phyloP scores from a whole-genome alignment of 2,797 vertebrate genomes.

The Natrix natrix region DNA sequence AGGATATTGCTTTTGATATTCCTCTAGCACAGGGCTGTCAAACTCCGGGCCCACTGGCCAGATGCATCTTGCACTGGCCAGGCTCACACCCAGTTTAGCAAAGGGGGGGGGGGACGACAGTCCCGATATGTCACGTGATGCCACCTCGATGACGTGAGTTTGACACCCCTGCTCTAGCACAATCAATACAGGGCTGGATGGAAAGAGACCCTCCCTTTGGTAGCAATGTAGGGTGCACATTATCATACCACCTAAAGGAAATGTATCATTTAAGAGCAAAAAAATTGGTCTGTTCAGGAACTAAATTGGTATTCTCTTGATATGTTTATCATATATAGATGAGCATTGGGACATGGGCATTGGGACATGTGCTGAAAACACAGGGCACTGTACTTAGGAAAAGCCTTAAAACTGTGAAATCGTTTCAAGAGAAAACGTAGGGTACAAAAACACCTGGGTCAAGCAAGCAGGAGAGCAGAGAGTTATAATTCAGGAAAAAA shows the following conservation, averaged over 20 bases:
- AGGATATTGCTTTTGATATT: neutral
- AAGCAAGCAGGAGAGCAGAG: neutral
- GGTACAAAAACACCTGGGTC: neutral
- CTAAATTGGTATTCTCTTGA: neutral
- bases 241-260: neutral
- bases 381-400: neutral
- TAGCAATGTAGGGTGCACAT: no score
- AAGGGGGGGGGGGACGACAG: no score
- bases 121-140: accelerated
- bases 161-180: neutral
- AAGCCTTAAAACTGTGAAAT: neutral
- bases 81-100: no score
- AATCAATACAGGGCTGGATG: neutral
- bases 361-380: neutral
- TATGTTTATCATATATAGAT: neutral
- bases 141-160: no score
- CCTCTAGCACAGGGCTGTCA: neutral
- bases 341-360: neutral
- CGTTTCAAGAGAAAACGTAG: neutral
- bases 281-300: neutral
- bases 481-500: neutral
- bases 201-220: neutral
- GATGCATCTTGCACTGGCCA: no score
- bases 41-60: no score
- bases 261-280: neutral